Evolutionary conservation across 2,113 vertebrate species (phyloP), one percentile per base, ranked within the genome.

Genomic region (Elephantulus edwardii): DNA sequence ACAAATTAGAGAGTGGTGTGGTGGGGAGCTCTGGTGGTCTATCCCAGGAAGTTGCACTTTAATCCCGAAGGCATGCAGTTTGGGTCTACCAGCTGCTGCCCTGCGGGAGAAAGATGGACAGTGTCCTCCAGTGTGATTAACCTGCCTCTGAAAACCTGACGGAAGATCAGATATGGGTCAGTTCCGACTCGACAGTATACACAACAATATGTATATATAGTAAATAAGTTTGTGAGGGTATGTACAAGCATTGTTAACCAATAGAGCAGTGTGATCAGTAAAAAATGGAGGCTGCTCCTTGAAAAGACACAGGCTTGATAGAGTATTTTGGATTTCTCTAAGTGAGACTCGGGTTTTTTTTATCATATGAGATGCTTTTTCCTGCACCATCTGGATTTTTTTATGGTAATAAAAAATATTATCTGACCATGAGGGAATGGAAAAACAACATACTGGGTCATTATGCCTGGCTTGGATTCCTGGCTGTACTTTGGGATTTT

Each of bases 321-420:
- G 46, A 33, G 50, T 66, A 44, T 74, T 88, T 80, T 77, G 56
- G 82, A 62, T 81, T 89, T 88, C 33, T 91, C 64, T 72, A 68
- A 84, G 20, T 74, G 82, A 42, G 35, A 42, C 76, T 56, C 48
- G 35, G 78, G 40, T 22, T 86, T 70, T 86, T 70, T 83, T 42
- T 70, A 35, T 52, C 60, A 14, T 33, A 26, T 88, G 42, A n/a
- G 68, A 33, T 77, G 38, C 28, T 66, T 66, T 19, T 30, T 12
- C 58, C n/a, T 14, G 72, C 54, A 30, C 71, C 11, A 1, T 82
- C 60, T n/a, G 52, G 38, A 46, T 85, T 70, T 56, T 26, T 60
- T 71, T 68, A 42, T 50, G 2, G 46, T 52, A 80, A 64, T 40
- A 90, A 60, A 50, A 82, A 88, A 83, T 52, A 16, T 30, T 64